Conservation (phyloP, 2,113 vertebrate species). For the Alosa alosa region DNA sequence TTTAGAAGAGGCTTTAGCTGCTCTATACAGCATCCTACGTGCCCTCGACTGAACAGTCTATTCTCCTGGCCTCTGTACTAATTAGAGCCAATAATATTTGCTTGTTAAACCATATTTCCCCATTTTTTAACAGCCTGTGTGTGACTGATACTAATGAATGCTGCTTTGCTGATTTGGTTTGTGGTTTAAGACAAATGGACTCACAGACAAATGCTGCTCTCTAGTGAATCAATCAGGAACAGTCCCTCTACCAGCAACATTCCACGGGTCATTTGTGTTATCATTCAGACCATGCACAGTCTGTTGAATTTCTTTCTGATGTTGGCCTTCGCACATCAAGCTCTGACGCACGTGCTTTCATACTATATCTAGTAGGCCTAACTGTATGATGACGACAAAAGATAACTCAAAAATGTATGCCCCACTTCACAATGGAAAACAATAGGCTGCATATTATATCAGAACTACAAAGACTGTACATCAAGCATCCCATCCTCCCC, state of each 20-base stretch:
- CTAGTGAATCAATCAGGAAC: conserved; percentile 28
- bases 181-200: background rate
- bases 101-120: background rate
- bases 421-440: background rate
- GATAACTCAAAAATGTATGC: background rate
- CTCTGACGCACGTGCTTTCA: background rate
- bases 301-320: background rate
- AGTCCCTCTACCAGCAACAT: background rate
- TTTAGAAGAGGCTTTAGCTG: background rate
- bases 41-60: background rate
- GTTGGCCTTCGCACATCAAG: background rate
- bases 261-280: background rate
- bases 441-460: background rate
- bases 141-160: background rate
- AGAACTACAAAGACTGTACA: background rate
- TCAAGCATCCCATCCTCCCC: background rate
- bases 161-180: background rate
- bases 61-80: background rate
- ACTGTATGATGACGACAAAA: background rate
- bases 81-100: background rate
- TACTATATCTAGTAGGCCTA: background rate
- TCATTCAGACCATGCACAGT: background rate
- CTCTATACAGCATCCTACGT: background rate
- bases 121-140: background rate
- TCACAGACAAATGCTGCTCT: conserved; percentile 29